Base-by-base conservation (phyloP, 2,888 invertebrate genomes). In the Caenorhabditis sp. region DNA sequence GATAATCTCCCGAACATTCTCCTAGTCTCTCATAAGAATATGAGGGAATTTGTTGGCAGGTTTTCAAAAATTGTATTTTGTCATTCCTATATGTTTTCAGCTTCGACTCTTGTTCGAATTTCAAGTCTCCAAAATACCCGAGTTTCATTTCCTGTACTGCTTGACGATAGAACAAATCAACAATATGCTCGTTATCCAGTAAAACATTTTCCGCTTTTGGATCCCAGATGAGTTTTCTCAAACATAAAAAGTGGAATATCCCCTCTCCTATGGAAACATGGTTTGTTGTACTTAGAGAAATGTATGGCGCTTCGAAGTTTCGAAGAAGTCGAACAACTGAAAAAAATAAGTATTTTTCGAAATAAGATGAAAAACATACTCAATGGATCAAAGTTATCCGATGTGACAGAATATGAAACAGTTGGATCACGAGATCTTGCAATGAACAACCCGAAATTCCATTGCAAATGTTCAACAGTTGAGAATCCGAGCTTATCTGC, bases 221-320 rank as follows among this genome's bases (percentile, higher is more conserved):
- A 63, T 86, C 83, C 83, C 83, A 85, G 59, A 76, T 66, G 31
- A 17, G 31, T 26, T 50, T 69, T 66, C 77, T 55, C 12, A 80
- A 19, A 60, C 72, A 73, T 27, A 77, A 57, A 19, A 75, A 72
- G 31, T 81, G 70, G 62, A 71, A 76, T 23, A 75, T 55, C 4
- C 82, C 84, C 31, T 78, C 71, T 10, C 72, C 76, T 10, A 72
- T 71, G 10, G 78, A 80, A 24, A 75, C 76, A 58, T 77, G 79
- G 61, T 86, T 86, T 1, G 76, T 72, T 27, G 82, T 66, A 54
- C 83, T 84, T 82, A 94, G 92, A 63, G 96, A 95, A 89, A 97
- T 93, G 89, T 93, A 94, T 0, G 97, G 97, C 79, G 95, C 94
- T 91, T 99, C 97, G 91, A 95, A 97, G 89, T 97, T 94, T 90